Conservation (phyloP, 2,888 invertebrate genomes). For the Ormia ochracea region DNA sequence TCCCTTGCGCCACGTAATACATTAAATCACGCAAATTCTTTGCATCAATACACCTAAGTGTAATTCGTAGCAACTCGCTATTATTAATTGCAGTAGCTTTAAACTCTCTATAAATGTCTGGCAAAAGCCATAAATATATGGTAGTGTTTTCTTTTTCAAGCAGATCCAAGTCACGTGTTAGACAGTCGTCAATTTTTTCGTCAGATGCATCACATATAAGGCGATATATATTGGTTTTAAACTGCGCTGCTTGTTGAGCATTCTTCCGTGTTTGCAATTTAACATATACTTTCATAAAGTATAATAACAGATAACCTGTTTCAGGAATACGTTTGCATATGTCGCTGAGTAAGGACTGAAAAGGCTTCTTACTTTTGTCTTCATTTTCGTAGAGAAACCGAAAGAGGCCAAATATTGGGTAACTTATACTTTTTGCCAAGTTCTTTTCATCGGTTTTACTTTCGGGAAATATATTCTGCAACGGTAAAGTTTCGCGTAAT, state of each 20-base stretch:
- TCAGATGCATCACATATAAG: conserved; percentile 89
- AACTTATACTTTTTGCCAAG: conserved; percentile 86
- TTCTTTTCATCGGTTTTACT: conserved; percentile 80
- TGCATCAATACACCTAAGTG: conserved; percentile 93
- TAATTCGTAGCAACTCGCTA: conserved; percentile 89
- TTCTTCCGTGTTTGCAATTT: conserved; percentile 79
- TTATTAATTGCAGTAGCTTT: conserved; percentile 92
- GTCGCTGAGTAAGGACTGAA: conserved; percentile 88
- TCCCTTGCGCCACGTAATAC: conserved; percentile 93
- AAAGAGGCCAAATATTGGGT: conserved; percentile 92
- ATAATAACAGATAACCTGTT: conserved; percentile 90
- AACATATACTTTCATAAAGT: conserved; percentile 90
- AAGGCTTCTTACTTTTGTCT: conserved; percentile 85
- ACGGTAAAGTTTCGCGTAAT: conserved; percentile 75
- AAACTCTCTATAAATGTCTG: conserved; percentile 94
- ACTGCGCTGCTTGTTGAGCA: conserved; percentile 80
- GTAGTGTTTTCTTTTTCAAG: conserved; percentile 93
- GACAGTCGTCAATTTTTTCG: conserved; percentile 78
- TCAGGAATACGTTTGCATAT: conserved; percentile 84
- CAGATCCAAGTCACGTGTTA: conserved; percentile 86
- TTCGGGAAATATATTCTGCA: conserved; percentile 78
- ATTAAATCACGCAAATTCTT: conserved; percentile 92
- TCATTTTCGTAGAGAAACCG: conserved; percentile 86
- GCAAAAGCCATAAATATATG: conserved; percentile 93
- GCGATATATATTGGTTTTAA: conserved; percentile 91